Evolutionary conservation across 2,797 vertebrate species (phyloP), one percentile per base, ranked within the genome.

Genomic region (Micropoecilia bifurca): DNA sequence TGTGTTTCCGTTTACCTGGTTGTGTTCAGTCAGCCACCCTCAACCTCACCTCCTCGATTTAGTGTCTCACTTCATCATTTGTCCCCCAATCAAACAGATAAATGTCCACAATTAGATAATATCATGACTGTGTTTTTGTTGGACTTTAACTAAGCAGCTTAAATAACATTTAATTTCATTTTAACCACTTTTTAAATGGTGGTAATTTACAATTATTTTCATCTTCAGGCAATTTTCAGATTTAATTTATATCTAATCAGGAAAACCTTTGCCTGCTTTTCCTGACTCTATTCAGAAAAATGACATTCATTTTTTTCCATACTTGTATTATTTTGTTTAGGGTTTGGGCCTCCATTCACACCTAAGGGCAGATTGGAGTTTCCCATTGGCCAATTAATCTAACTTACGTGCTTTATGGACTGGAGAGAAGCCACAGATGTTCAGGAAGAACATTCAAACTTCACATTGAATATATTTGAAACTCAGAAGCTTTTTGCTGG

Each of bases 31-130:
- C 5, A 59, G 55, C 55, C 55, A 30, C 55, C 55, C 55, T 28
- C n/a, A 59, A 28, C 55, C 25, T 59, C 55, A 59, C n/a, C 55
- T 59, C 55, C 55, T 59, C 12, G 25, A 30, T 59, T 59, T 59
- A 13, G n/a, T 59, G 55, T 59, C 55, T 28, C 55, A 30, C n/a
- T 28, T 59, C 55, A 30, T 59, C 55, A 28, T 59, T 28, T 5
- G n/a, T 83, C 1, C 68, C 80, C 72, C 81, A 84, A 74, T 74
- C 79, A 74, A 80, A 74, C 79, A 74, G 69, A 59, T 59, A 30
- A 28, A 59, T 59, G n/a, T 59, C 14, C 55, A 30, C 55, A 59
- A 28, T 59, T 59, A 13, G 12, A 59, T 28, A 59, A 28, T 59
- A 28, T 28, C n/a, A 30, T 59, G 55, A 28, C n/a, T 30, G n/a